phyloP scores from a whole-genome alignment of 2,797 vertebrate species.

The Morelia viridis region DNA sequence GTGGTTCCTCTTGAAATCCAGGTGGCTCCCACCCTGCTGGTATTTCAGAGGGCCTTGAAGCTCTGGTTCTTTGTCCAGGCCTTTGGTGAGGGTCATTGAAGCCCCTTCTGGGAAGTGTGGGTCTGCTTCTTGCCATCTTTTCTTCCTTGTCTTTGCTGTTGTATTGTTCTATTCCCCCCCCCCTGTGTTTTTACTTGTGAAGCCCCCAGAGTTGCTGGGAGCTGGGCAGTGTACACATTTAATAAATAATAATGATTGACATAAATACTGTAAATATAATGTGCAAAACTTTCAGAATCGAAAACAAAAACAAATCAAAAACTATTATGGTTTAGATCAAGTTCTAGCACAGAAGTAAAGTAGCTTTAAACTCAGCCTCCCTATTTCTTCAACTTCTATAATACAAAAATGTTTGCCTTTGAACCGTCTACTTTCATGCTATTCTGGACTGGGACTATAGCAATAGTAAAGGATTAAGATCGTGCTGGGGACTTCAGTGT shows the following conservation, averaged over 20 bases:
- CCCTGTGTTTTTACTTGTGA: not conserved
- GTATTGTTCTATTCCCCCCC: not conserved
- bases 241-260: not conserved
- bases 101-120: not conserved
- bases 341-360: not conserved
- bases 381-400: not conserved
- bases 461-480: not conserved
- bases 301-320: not conserved
- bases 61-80: not conserved
- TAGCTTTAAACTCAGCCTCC: not conserved
- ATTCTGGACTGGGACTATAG: not conserved
- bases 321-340: not conserved
- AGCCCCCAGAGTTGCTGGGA: not conserved
- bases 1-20: not conserved
- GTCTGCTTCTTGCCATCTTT: not conserved
- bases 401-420: not conserved
- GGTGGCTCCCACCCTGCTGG: not conserved
- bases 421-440: not conserved
- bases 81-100: not conserved
- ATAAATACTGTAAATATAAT: not conserved
- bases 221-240: not conserved
- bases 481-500: not conserved
- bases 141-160: not conserved
- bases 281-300: not conserved
- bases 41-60: not conserved